Conservation (phyloP, 2,797 vertebrate genomes). For the Eupleurogrammus muticus region DNA sequence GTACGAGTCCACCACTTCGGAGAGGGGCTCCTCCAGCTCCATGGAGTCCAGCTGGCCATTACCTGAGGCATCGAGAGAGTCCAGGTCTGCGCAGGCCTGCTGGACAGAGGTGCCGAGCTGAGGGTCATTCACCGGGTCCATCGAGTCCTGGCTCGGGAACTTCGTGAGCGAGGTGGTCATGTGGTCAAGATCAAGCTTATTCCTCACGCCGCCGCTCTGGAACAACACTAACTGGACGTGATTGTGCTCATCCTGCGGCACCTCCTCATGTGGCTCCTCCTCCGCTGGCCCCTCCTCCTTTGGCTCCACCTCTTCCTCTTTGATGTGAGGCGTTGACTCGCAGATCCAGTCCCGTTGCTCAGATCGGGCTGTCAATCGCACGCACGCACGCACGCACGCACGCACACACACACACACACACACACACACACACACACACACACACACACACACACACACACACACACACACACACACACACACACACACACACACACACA, state of each 20-base stretch:
- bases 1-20: constrained; percentile 50
- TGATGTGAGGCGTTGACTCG: constrained; percentile 17
- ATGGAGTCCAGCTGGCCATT: constrained; percentile 7
- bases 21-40: not conserved
- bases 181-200: not conserved
- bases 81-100: constrained; percentile 6
- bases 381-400: not conserved
- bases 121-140: constrained; percentile 12
- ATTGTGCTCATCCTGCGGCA: not conserved
- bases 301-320: constrained; percentile 31
- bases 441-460: not conserved
- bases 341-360: constrained; percentile 43
- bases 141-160: not conserved
- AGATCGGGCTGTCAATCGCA: constrained; percentile 15
- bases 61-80: not conserved
- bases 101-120: constrained; percentile 33
- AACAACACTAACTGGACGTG: constrained; percentile 9
- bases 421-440: not conserved
- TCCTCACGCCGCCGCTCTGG: not conserved
- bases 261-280: not conserved
- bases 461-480: not conserved
- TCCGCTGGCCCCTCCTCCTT: not conserved
- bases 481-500: not conserved
- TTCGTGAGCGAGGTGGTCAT: not conserved
- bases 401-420: not conserved